Conservation (phyloP, 2,113 vertebrate species). For the Zosterops hypoxanthus region DNA sequence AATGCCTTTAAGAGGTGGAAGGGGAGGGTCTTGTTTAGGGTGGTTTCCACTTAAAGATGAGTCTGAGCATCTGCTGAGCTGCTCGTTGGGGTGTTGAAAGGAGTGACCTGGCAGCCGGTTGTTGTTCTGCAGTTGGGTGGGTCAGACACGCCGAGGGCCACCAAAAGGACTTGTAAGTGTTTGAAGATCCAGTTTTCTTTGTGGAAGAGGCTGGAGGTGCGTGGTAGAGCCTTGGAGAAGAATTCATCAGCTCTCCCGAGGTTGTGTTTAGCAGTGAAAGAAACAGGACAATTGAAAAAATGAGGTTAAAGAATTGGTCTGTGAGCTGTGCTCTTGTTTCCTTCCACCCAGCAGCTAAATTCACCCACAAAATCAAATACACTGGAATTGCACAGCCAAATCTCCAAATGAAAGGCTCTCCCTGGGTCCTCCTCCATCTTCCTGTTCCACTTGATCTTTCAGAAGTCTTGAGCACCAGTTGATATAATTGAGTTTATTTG, state of each 20-base stretch:
- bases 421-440: neutral
- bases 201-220: fast-evolving
- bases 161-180: neutral
- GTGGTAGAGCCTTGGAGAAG: neutral
- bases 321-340: neutral
- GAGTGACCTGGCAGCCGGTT: neutral
- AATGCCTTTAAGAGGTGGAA: neutral
- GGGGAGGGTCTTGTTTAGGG: neutral
- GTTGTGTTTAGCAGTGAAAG: neutral
- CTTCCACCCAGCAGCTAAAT: neutral
- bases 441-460: slow-evolving; percentile 15
- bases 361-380: neutral
- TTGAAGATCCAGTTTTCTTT: neutral
- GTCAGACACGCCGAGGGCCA: neutral
- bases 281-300: neutral
- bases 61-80: neutral
- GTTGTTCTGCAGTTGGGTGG: neutral
- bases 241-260: neutral
- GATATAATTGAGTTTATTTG: slow-evolving; percentile 54
- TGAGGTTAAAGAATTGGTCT: neutral
- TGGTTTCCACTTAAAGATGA: neutral
- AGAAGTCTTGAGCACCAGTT: neutral
- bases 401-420: neutral
- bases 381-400: neutral
- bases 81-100: neutral